Percentiles rank a stretch among this genome's conserved stretches.
Evolutionary conservation across 2,797 vertebrate species (phyloP).

Genomic region (Furcifer pardalis): DNA sequence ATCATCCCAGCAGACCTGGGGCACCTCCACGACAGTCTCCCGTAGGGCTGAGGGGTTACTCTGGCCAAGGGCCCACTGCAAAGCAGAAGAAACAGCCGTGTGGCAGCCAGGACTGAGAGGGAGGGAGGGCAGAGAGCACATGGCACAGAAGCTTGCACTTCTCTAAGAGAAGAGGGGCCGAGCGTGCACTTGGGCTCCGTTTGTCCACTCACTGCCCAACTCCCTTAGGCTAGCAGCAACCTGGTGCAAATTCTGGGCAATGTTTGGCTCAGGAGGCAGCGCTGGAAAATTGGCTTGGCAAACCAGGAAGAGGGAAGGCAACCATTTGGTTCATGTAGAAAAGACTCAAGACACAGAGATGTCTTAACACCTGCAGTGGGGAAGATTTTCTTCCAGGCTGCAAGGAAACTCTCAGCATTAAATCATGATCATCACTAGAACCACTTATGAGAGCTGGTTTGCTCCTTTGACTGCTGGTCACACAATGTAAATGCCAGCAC

Average conservation of each 20-base stretch:
- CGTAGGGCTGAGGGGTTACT: conserved; percentile 73
- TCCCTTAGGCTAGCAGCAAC: too few relatives aligned
- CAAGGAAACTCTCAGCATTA: neutral
- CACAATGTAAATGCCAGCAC: too few relatives aligned
- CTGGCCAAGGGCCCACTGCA: conserved; percentile 72
- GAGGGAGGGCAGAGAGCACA: neutral
- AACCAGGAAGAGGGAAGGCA: neutral
- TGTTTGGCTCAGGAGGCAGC: neutral
- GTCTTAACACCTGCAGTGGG: neutral
- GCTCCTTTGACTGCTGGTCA: too few relatives aligned
- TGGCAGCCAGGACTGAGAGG: neutral
- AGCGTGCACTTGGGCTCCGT: too few relatives aligned
- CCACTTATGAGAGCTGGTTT: neutral
- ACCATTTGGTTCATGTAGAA: too few relatives aligned
- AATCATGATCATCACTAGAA: neutral
- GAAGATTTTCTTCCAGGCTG: neutral
- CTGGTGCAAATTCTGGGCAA: neutral
- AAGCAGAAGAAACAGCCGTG: neutral
- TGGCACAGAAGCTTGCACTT: too few relatives aligned
- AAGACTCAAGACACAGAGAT: neutral
- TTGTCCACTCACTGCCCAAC: too few relatives aligned
- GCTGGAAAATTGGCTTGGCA: neutral
- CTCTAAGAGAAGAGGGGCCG: neutral
- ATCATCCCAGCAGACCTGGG: conserved; percentile 73
- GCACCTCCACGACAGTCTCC: conserved; percentile 71